A percentile compares a stretch with the other conserved stretches of the same genome.
Evolutionary conservation across 2,797 vertebrate species (phyloP).

Genomic region (Pseudochirops cupreus): DNA sequence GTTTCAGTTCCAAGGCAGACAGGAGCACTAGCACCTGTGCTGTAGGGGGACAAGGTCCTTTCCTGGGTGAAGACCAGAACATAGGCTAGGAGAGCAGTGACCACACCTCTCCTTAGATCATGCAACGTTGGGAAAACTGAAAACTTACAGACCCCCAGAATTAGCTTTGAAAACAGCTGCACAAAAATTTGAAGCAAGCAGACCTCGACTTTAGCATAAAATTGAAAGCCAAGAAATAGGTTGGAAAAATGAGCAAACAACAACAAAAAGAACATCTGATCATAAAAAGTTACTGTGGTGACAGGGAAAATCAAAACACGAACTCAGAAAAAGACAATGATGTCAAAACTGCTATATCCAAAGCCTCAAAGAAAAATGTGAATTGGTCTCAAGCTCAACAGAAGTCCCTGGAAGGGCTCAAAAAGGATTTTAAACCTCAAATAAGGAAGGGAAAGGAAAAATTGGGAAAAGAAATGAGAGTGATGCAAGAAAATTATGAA

Average conservation of each 20-base stretch:
- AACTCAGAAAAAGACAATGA: not conserved
- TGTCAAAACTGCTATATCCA: not conserved
- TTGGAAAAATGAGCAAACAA: not conserved
- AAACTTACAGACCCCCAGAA: too few relatives aligned
- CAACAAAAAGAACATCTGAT: not conserved
- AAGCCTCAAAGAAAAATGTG: not conserved
- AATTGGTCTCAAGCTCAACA: not conserved
- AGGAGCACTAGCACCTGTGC: too few relatives aligned
- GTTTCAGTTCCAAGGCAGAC: not conserved
- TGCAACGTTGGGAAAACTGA: not conserved
- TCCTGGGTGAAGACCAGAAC: not conserved
- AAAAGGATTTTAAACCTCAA: not conserved
- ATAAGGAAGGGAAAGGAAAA: not conserved
- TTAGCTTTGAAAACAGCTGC: not conserved
- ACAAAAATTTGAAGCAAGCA: not conserved
- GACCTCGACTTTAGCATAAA: not conserved
- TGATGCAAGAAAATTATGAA: not conserved
- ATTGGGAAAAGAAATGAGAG: not conserved
- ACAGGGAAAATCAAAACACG: not conserved
- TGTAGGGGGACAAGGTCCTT: not conserved
- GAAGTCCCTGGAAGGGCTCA: too few relatives aligned
- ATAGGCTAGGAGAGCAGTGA: not conserved
- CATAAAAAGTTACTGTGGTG: not conserved
- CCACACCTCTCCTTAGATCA: not conserved
- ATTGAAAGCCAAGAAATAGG: not conserved